Evolutionary conservation across 2,797 vertebrate genomes (phyloP).

Genomic region (Anableps anableps): DNA sequence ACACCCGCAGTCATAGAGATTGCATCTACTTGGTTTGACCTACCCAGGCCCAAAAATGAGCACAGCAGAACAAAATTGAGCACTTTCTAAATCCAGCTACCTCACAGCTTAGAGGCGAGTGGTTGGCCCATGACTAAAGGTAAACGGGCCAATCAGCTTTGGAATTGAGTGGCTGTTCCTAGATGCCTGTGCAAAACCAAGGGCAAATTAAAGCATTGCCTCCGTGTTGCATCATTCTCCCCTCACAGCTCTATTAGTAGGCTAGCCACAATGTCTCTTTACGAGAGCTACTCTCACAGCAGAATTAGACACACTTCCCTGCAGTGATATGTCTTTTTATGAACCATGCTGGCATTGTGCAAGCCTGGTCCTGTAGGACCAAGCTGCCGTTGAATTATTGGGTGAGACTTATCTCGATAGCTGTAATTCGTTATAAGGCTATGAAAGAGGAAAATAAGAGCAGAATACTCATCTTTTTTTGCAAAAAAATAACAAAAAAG

Average conservation of each 20-base stretch:
- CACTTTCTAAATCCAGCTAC: constrained; percentile 72
- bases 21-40: constrained; percentile 65
- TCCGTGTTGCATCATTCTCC: constrained; percentile 86
- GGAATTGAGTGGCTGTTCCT: constrained; percentile 76
- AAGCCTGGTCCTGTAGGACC: constrained; percentile 62
- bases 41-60: constrained; percentile 50
- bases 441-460: constrained; percentile 26
- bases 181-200: constrained; percentile 77
- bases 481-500: constrained; percentile 46
- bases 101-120: constrained; percentile 68
- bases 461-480: constrained; percentile 21
- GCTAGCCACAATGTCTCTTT: constrained; percentile 80
- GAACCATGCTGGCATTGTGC: constrained; percentile 69
- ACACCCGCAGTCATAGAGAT: constrained; percentile 49
- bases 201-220: constrained; percentile 82
- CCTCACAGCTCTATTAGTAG: constrained; percentile 81
- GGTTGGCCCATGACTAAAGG: constrained; percentile 77
- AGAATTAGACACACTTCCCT: constrained; percentile 77
- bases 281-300: constrained; percentile 74
- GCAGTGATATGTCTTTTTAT: constrained; percentile 79
- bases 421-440: constrained; percentile 39
- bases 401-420: constrained; percentile 32
- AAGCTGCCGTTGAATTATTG: constrained; percentile 46
- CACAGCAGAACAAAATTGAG: constrained; percentile 66
- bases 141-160: constrained; percentile 78